Evolutionary conservation across 1,140 invertebrate species (phyloP).

Genomic region (Drosophila setifemur): DNA sequence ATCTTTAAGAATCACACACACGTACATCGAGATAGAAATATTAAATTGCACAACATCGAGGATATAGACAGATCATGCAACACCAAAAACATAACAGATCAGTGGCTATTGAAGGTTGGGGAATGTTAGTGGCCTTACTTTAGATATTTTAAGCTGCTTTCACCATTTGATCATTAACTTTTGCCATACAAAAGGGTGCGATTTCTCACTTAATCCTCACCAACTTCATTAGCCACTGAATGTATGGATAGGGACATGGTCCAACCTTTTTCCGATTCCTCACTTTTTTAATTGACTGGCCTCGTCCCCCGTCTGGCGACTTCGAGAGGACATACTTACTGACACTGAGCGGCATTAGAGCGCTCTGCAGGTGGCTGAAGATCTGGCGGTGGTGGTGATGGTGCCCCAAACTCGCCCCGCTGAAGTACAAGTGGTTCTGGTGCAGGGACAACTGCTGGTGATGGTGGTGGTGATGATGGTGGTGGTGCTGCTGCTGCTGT

Average conservation of each 20-base stretch:
- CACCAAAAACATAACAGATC: conserved; percentile 23
- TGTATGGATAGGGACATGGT: conserved; percentile 8
- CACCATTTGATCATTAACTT: no score
- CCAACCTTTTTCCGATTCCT: conserved; percentile 10
- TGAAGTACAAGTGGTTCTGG: conserved; percentile 81
- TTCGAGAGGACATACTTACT: conserved; percentile 71
- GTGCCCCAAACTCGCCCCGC: conserved; percentile 61
- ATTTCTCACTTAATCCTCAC: background rate
- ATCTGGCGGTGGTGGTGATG: conserved; percentile 79
- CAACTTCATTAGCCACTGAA: conserved; percentile 5
- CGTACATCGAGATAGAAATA: conserved; percentile 1
- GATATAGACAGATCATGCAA: conserved; percentile 57
- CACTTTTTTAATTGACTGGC: background rate
- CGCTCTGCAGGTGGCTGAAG: conserved; percentile 79
- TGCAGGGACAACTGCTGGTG: conserved; percentile 80
- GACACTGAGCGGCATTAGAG: conserved; percentile 77
- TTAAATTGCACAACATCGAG: conserved; percentile 38
- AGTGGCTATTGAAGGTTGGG: background rate
- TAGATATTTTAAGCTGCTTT: no score
- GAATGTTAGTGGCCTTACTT: no score
- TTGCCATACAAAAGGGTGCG: no score
- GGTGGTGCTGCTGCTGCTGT: conserved; percentile 62
- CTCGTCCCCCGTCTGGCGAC: background rate
- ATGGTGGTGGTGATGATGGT: conserved; percentile 77
- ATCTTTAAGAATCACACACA: background rate